A percentile compares a stretch with the other conserved stretches of the same genome.
Conservation (phyloP, 2,888 invertebrate species). For the Cordilura impudica region DNA sequence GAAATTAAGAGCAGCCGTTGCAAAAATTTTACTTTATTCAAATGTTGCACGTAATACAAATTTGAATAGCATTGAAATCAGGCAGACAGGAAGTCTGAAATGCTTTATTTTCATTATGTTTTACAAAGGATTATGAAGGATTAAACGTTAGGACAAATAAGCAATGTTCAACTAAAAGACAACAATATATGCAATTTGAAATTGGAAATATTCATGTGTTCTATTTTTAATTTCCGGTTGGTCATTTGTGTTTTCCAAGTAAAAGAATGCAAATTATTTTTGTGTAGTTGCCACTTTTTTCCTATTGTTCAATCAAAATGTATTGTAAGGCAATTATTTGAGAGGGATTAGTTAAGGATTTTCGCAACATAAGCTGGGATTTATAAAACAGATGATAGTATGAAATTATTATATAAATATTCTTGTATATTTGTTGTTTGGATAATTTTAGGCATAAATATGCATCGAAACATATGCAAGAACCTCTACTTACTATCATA, state of each 20-base stretch:
- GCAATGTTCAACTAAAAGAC: neutral
- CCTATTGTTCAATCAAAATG: neutral
- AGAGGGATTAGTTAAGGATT: neutral
- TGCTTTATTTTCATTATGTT: no score
- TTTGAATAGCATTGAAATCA: no score
- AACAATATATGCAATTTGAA: no score
- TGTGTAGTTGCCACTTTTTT: neutral
- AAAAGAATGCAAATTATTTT: neutral
- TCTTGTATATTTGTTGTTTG: no score
- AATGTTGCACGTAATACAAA: no score
- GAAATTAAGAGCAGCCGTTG: neutral
- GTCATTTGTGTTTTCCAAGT: neutral
- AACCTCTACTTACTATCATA: no score
- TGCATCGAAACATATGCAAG: no score
- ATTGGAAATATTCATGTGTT: no score
- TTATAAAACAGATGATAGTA: no score
- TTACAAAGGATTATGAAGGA: neutral
- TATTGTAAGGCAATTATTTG: neutral
- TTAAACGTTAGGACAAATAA: neutral
- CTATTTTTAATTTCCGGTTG: conserved; percentile 20
- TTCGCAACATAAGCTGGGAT: neutral
- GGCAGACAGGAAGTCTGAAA: neutral
- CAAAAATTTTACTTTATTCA: neutral
- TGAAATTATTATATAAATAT: no score
- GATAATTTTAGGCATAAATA: no score